A percentile compares a stretch with the other conserved stretches of the same genome.
These are phyloP conservation scores for Columba livia DNA, from an alignment of 2,113 vertebrate species.

Conservation along the genomic window DNA sequence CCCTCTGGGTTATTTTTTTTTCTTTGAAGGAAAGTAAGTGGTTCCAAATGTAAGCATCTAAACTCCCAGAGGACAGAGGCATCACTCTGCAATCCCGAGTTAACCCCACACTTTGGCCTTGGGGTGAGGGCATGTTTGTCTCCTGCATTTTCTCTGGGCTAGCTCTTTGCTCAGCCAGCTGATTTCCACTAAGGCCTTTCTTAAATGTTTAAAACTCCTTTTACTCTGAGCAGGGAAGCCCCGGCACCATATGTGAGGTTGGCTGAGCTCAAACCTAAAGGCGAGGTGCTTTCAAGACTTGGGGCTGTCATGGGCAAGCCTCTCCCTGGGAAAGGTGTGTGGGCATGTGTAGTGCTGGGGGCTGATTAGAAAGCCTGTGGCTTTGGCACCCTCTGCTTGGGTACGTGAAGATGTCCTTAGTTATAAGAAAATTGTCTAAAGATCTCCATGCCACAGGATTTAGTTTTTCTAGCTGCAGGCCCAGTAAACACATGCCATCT, in stretches of 20 bases:
- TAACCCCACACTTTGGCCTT: constrained; percentile 30
- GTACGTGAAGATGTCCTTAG: neutral
- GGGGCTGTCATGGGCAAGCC: neutral
- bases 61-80: neutral
- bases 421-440: neutral
- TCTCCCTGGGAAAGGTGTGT: neutral
- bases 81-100: neutral
- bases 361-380: neutral
- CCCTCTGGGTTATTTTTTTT: constrained; percentile 27
- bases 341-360: neutral
- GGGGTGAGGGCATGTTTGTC: constrained; percentile 13
- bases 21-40: constrained; percentile 35
- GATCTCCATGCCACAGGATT: neutral
- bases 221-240: neutral
- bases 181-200: neutral
- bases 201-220: neutral
- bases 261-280: neutral
- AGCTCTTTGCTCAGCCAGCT: neutral
- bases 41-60: constrained; percentile 44
- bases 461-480: neutral
- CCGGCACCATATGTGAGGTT: neutral
- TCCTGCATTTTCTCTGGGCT: constrained; percentile 5
- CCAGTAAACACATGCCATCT: neutral
- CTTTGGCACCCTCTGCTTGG: neutral
- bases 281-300: neutral